Conservation (phyloP, 1,140 invertebrate genomes). For the Apolygus lucorum region DNA sequence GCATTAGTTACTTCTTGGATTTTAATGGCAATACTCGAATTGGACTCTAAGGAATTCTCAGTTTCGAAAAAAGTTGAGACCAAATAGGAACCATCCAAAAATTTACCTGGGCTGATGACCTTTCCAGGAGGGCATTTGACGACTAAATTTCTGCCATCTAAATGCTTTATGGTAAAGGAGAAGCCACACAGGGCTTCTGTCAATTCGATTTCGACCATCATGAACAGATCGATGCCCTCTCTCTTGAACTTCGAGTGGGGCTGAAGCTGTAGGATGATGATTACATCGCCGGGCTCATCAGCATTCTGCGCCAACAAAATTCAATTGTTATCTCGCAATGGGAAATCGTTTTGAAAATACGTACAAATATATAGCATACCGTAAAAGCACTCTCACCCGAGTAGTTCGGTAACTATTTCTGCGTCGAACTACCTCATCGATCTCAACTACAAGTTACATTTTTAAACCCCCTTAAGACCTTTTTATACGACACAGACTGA, state of each 20-base stretch:
- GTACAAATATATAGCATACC: no score
- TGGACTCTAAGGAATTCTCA: background rate
- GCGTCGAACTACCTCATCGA: no score
- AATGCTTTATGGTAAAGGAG: constrained; percentile 65
- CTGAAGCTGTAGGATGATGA: constrained; percentile 79
- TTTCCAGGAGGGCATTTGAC: constrained; percentile 62
- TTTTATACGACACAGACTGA: no score
- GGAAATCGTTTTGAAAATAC: no score
- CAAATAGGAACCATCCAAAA: background rate
- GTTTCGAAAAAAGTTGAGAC: constrained; percentile 5
- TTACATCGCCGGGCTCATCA: constrained; percentile 64
- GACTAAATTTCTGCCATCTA: constrained; percentile 72
- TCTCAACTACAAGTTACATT: no score
- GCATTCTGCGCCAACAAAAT: background rate
- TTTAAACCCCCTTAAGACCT: no score
- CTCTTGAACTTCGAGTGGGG: constrained; percentile 69
- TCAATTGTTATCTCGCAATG: no score
- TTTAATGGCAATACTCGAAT: no score
- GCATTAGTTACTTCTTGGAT: background rate
- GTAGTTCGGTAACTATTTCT: no score
- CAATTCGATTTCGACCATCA: constrained; percentile 62
- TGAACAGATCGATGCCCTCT: constrained; percentile 62
- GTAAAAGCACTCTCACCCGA: no score
- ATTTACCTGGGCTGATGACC: constrained; percentile 54
- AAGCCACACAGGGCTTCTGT: constrained; percentile 89